These are phyloP conservation scores for Pluvianellus socialis DNA, from an alignment of 2,113 vertebrate genomes.

Conservation along the genomic window DNA sequence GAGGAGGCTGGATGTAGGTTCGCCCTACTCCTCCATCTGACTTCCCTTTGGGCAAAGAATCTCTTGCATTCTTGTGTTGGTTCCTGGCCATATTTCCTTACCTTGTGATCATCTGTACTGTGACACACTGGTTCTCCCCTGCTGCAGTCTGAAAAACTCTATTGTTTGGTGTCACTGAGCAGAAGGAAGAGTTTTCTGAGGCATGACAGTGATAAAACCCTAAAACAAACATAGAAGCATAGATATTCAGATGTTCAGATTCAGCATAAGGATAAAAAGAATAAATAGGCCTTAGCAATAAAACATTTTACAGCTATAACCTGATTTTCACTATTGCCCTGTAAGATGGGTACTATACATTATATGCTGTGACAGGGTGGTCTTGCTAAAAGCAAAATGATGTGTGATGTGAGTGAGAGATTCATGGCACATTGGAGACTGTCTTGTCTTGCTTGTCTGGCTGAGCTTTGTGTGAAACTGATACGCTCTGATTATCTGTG, in stretches of 20 bases:
- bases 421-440: slow-evolving; percentile 9
- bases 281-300: not conserved
- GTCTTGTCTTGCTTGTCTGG: slow-evolving; percentile 44
- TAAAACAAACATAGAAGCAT: not conserved
- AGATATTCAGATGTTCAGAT: not conserved
- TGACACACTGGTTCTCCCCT: not conserved
- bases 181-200: not conserved
- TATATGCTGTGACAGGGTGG: slow-evolving; percentile 30
- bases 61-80: not conserved
- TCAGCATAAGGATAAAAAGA: not conserved
- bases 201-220: not conserved
- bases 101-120: not conserved
- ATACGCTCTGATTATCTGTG: slow-evolving; percentile 39
- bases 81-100: not conserved
- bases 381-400: slow-evolving; percentile 51
- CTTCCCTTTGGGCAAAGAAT: not conserved
- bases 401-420: slow-evolving; percentile 16
- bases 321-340: not conserved
- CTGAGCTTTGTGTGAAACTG: slow-evolving; percentile 53
- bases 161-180: not conserved
- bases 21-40: not conserved
- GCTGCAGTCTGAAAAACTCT: not conserved
- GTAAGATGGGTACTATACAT: not conserved
- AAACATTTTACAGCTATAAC: not conserved
- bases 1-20: not conserved